These are phyloP conservation scores for Sphaeridia pumilis DNA, from an alignment of 2,888 invertebrate species.

Conservation along the genomic window DNA sequence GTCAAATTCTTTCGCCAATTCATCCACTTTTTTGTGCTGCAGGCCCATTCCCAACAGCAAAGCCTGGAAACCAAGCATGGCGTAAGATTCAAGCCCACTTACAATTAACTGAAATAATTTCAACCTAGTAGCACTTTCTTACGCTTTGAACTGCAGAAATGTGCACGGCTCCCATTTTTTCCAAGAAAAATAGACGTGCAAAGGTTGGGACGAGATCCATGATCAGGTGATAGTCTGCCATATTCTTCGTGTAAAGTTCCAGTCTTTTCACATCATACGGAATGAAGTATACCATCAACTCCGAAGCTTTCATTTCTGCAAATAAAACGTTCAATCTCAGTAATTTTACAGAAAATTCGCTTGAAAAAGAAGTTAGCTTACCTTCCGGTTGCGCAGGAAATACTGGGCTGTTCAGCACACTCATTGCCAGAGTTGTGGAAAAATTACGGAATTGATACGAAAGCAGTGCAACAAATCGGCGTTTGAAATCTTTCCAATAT, in stretches of 20 bases:
- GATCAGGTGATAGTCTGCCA: conserved; percentile 86
- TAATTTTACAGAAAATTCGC: too few relatives aligned
- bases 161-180: conserved; percentile 52
- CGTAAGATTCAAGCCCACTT: too few relatives aligned
- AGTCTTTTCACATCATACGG: conserved; percentile 76
- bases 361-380: too few relatives aligned
- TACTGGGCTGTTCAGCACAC: conserved; percentile 41
- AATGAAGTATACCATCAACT: conserved; percentile 59
- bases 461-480: conserved; percentile 64
- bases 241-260: conserved; percentile 79
- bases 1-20: conserved; percentile 65
- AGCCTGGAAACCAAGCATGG: too few relatives aligned
- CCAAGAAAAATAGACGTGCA: conserved; percentile 64
- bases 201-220: conserved; percentile 72
- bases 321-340: too few relatives aligned
- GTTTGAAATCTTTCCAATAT: conserved; percentile 77
- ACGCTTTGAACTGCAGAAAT: conserved; percentile 75
- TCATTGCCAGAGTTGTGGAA: conserved; percentile 60
- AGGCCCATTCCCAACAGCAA: conserved; percentile 79
- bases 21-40: conserved; percentile 84
- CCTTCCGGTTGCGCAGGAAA: too few relatives aligned
- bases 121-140: conserved; percentile 37
- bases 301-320: conserved; percentile 47
- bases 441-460: conserved; percentile 64
- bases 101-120: conserved; percentile 11